A percentile compares a stretch with the other conserved stretches of the same genome.
phyloP scores from a whole-genome alignment of 2,888 invertebrate species.

The Sacculina carcini region DNA sequence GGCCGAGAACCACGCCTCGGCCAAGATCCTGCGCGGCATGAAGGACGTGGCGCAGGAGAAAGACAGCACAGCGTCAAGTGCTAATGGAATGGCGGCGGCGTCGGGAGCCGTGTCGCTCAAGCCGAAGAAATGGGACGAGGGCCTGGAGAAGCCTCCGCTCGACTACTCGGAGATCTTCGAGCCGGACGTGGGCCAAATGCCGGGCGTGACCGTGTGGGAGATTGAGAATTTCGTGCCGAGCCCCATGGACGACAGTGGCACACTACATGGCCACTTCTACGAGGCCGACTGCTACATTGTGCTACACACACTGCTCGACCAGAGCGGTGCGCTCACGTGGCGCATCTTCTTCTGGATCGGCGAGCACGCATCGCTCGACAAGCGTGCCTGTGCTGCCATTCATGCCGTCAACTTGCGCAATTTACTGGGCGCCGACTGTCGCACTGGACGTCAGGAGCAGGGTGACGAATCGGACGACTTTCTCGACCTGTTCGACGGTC shows the following conservation, averaged over 20 bases:
- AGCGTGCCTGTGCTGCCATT: constrained; percentile 85
- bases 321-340: constrained; percentile 47
- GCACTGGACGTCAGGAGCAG: constrained; percentile 90
- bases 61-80: constrained; percentile 58
- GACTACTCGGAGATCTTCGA: constrained; percentile 94
- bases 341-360: constrained; percentile 99
- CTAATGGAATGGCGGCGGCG: constrained; percentile 16
- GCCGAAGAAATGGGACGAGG: constrained; percentile 88
- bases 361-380: constrained; percentile 69
- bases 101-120: constrained; percentile 22
- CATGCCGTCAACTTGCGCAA: constrained; percentile 96
- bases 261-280: constrained; percentile 88
- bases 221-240: constrained; percentile 97
- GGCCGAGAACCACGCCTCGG: constrained; percentile 54
- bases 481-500: constrained; percentile 61
- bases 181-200: constrained; percentile 71
- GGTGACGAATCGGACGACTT: constrained; percentile 91
- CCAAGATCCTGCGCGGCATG: constrained; percentile 44
- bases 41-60: constrained; percentile 58
- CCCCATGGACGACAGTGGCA: constrained; percentile 36
- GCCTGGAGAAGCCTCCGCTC: constrained; percentile 71
- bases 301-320: constrained; percentile 43
- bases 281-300: constrained; percentile 98
- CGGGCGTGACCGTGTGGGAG: constrained; percentile 88
- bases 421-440: constrained; percentile 69